These are phyloP conservation scores for Rousettus madagascariensis DNA, from an alignment of 2,797 vertebrate genomes.

Conservation along the genomic window DNA sequence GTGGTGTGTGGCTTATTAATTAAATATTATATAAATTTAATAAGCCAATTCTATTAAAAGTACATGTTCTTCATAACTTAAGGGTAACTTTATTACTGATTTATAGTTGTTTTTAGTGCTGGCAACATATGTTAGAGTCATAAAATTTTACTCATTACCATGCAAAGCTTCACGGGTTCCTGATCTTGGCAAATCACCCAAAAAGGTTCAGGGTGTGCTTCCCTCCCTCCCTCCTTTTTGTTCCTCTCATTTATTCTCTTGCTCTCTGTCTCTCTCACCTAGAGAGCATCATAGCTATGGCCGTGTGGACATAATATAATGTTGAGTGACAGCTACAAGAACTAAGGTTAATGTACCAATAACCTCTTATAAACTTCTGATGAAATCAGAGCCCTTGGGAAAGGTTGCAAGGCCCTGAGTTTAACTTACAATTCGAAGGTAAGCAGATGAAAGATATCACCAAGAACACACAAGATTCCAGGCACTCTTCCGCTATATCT, in stretches of 20 bases:
- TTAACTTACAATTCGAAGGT: not conserved
- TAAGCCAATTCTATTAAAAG: constrained; percentile 39
- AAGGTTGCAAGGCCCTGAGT: not conserved
- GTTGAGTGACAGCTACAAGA: not conserved
- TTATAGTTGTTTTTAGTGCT: constrained; percentile 43
- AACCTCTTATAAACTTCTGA: not conserved
- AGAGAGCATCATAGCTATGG: not conserved
- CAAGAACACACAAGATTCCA: not conserved
- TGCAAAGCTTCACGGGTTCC: constrained; percentile 20
- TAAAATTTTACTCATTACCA: constrained; percentile 42
- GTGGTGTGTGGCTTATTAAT: constrained; percentile 46
- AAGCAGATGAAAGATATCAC: not conserved
- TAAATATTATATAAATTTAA: constrained; percentile 65
- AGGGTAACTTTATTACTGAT: constrained; percentile 37
- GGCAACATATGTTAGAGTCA: constrained; percentile 15
- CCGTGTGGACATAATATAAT: not conserved
- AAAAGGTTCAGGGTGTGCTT: constrained; percentile 10
- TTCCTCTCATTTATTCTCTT: not conserved
- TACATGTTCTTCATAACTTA: constrained; percentile 44
- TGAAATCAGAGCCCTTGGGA: not conserved
- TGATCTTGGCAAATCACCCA: not conserved
- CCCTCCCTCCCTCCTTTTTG: not conserved
- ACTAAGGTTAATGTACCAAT: not conserved
- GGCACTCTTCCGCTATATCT: not conserved
- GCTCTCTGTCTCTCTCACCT: not conserved